Evolutionary conservation across 2,113 vertebrate genomes (phyloP).

Genomic region (Ptychochromis oligacanthus): DNA sequence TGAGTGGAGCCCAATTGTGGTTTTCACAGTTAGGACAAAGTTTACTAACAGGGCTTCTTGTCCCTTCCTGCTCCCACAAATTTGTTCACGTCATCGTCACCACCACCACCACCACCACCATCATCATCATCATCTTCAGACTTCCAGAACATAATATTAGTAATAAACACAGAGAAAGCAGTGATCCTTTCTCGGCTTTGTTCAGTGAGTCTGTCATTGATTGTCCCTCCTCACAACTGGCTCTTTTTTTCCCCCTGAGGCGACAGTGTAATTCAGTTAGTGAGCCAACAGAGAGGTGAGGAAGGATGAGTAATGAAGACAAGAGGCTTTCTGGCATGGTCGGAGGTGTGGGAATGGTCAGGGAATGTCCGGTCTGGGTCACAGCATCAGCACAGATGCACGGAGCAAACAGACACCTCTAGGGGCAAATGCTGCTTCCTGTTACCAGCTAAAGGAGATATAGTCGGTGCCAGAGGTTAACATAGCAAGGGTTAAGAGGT

Average conservation of each 20-base stretch:
- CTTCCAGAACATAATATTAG: conserved; percentile 12
- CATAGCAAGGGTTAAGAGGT: conserved; percentile 64
- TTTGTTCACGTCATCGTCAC: background rate
- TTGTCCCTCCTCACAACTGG: conserved; percentile 24
- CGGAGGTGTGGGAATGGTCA: conserved; percentile 63
- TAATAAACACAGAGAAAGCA: conserved; percentile 23
- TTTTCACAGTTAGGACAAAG: conserved; percentile 46
- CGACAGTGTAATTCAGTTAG: conserved; percentile 63
- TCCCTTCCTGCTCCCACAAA: conserved; percentile 6
- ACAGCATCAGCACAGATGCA: conserved; percentile 54
- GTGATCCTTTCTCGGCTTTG: background rate
- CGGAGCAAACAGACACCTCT: conserved; percentile 62
- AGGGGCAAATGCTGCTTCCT: conserved; percentile 67
- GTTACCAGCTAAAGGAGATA: conserved; percentile 61
- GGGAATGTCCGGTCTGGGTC: conserved; percentile 70
- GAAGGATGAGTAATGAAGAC: conserved; percentile 42
- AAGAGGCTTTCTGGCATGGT: conserved; percentile 40
- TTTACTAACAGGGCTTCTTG: conserved; percentile 39
- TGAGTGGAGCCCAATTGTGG: conserved; percentile 31
- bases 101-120: background rate
- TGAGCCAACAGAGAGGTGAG: conserved; percentile 33
- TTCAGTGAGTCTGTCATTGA: conserved; percentile 53
- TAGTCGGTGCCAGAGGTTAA: conserved; percentile 64
- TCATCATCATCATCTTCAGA: background rate
- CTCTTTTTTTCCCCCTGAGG: conserved; percentile 61